A percentile compares a stretch with the other conserved stretches of the same genome.
Evolutionary conservation across 2,113 vertebrate species (phyloP).

Genomic region (Barbus barbus): DNA sequence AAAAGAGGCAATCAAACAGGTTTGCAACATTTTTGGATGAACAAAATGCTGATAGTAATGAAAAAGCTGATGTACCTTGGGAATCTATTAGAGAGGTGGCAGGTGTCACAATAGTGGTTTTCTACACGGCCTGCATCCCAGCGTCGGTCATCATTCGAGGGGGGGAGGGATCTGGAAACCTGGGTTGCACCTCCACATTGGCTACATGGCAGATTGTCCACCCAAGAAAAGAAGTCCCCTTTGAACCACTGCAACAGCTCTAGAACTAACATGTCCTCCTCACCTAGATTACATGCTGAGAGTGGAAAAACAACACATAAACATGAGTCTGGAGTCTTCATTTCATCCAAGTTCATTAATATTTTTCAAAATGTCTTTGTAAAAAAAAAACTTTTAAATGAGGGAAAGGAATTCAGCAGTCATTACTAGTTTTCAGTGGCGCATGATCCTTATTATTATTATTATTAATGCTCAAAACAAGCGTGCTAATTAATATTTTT

Average conservation of each 20-base stretch:
- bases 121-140: slow-evolving; percentile 88
- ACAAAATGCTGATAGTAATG: too few relatives aligned
- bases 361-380: not conserved
- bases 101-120: slow-evolving; percentile 86
- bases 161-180: slow-evolving; percentile 70
- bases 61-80: slow-evolving; percentile 78
- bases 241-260: slow-evolving; percentile 96
- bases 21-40: too few relatives aligned
- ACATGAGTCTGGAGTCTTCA: not conserved
- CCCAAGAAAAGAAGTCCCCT: slow-evolving; percentile 91
- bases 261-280: slow-evolving; percentile 88
- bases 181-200: slow-evolving; percentile 83
- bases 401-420: not conserved
- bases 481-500: too few relatives aligned
- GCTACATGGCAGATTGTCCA: slow-evolving; percentile 83
- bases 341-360: not conserved
- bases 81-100: slow-evolving; percentile 85
- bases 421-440: not conserved
- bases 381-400: not conserved
- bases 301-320: not conserved
- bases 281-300: slow-evolving; percentile 77
- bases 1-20: too few relatives aligned
- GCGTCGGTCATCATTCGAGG: slow-evolving; percentile 81
- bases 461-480: too few relatives aligned
- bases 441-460: too few relatives aligned